Evolutionary conservation across 2,113 vertebrate genomes (phyloP), one percentile per base, ranked within the genome.

Genomic region (Nesogale talazaci): DNA sequence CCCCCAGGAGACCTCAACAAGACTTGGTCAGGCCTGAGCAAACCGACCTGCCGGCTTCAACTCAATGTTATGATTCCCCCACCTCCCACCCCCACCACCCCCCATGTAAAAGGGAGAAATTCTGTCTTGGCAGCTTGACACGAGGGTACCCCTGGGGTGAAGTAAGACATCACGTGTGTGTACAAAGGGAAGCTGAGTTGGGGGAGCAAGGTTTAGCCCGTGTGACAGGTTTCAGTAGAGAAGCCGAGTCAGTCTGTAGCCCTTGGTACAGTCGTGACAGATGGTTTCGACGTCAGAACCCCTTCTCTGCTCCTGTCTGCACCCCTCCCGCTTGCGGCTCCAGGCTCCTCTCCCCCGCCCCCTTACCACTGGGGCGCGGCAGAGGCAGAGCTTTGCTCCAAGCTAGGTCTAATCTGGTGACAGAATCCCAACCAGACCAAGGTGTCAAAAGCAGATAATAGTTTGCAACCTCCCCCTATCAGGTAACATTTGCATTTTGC

Each of bases 401-500:
- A 52, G 40, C 63, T 88, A 4, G 0, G 0, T 88, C 76, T 93
- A 85, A 92, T 80, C n/a, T 85, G n/a, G 72, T 40, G 93, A 78
- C 83, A 83, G 72, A 95, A 89, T 93, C 22, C 56, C 6, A 46
- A 23, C n/a, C 59, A 46, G 72, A 67, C 72, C 92, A 94, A 88
- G 90, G 83, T 93, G 86, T 91, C 88, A 80, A 91, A 74, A 94
- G 81, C 86, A 86, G 56, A 57, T 82, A 76, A 38, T 31, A n/a
- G 57, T 75, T 76, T 89, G 76, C 52, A 90, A 67, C 72, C 42
- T 94, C 46, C 59, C 56, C 67, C 38, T 90, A 86, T 86, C 65
- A 94, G 69, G 89, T 90, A 86, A 95, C 12, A 84, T 92, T 95
- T 94, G 56, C 90, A 92, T 94, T 92, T 95, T 92, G 80, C 80